Conservation (phyloP, 2,888 invertebrate species). For the Calephelis perditalis region DNA sequence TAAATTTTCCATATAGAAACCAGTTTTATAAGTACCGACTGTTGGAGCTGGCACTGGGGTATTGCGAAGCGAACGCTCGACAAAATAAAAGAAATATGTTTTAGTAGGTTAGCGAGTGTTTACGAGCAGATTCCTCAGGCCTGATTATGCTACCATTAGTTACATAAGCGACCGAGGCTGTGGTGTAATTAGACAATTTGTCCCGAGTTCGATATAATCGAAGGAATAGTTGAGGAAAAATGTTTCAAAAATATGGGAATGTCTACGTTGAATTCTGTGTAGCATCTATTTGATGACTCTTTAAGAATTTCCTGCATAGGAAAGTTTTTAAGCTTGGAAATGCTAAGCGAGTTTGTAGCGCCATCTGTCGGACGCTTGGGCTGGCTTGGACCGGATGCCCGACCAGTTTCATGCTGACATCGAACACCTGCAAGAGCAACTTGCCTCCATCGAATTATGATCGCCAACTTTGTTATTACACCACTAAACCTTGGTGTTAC, state of each 20-base stretch:
- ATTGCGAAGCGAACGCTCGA: constrained; percentile 51
- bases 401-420: constrained; percentile 70
- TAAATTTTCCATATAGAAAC: constrained; percentile 65
- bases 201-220: constrained; percentile 15
- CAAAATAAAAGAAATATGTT: constrained; percentile 77
- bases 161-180: constrained; percentile 60
- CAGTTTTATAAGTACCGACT: constrained; percentile 60
- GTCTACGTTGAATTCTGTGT: not conserved
- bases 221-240: constrained; percentile 4
- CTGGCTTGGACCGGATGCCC: constrained; percentile 62
- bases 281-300: constrained; percentile 4
- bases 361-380: constrained; percentile 60
- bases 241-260: not conserved
- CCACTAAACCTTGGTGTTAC: constrained; percentile 13
- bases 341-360: constrained; percentile 41
- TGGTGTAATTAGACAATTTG: constrained; percentile 47
- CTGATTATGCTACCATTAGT: constrained; percentile 68
- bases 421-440: constrained; percentile 61
- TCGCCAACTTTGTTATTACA: constrained; percentile 13
- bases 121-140: constrained; percentile 65
- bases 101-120: constrained; percentile 77
- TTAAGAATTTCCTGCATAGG: constrained; percentile 11
- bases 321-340: constrained; percentile 7
- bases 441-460: constrained; percentile 23
- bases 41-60: constrained; percentile 36